Evolutionary conservation across 2,113 vertebrate genomes (phyloP), one percentile per base, ranked within the genome.

Genomic region (Grantiella picta): DNA sequence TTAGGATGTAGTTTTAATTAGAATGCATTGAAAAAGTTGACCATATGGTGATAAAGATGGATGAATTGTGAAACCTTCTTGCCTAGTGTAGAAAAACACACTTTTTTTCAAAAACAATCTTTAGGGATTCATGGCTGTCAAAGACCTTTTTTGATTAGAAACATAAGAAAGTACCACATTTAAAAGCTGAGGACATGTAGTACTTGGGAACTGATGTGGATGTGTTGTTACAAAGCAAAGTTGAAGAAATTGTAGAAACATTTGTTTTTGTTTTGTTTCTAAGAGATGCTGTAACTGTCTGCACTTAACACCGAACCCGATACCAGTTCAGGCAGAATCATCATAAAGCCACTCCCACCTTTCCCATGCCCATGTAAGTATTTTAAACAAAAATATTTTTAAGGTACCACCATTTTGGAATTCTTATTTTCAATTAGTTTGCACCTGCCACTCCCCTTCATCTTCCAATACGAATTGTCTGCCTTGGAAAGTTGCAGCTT

Each of bases 31-130:
- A 65, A 79, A 71, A 84, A 87, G 44, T 61, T 97, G 89, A 94
- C 89, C 94, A 95, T 92, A 91, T 95, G 94, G 92, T 61, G 65
- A 89, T 49, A 89, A 94, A 86, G 83, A 84, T 76, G 69, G 61
- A 71, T 56, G 79, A 92, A 68, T 53, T 61, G 24, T 61, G 66
- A 86, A 89, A 45, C 18, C 14, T 86, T 83, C 71, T 76, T 3
- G 33, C 52, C 14, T 91, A 49, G 28, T 64, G 31, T 60, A 29
- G 52, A 63, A 83, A 78, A 94, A 40, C 10, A 40, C 5, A 4
- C 19, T 81, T 79, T 20, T 53, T 12, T 44, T n/a, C n/a, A n/a
- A n/a, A 3, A 57, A 36, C 18, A 63, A 12, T 82, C 66, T 80
- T 85, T 12, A 85, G 73, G 42, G 83, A 76, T 64, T 92, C 8